These are phyloP conservation scores for Listronotus oregonensis DNA, from an alignment of 1,140 invertebrate species.

Conservation along the genomic window DNA sequence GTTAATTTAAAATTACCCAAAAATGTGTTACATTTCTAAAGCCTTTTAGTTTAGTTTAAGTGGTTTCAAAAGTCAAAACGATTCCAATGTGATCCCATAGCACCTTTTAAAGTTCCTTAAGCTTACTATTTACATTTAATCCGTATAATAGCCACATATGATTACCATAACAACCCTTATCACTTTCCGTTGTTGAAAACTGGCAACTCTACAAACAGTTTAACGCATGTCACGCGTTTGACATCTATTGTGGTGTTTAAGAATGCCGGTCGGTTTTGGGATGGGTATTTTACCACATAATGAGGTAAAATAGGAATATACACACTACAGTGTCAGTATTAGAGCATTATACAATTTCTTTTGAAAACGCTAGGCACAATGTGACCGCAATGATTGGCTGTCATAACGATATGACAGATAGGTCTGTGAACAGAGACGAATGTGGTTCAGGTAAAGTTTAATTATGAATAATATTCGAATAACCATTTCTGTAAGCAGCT, in stretches of 20 bases:
- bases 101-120: slow-evolving; percentile 11
- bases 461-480: slow-evolving; percentile 16
- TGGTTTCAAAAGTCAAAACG: slow-evolving; percentile 5
- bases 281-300: slow-evolving; percentile 31
- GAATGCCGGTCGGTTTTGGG: slow-evolving; percentile 13
- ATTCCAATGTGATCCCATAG: background rate
- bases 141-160: slow-evolving; percentile 12
- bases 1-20: no score
- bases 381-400: slow-evolving; percentile 29
- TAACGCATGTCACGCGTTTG: slow-evolving; percentile 34
- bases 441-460: slow-evolving; percentile 31
- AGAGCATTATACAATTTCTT: slow-evolving; percentile 22
- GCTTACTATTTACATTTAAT: slow-evolving; percentile 17
- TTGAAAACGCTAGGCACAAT: slow-evolving; percentile 9
- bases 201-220: slow-evolving; percentile 37
- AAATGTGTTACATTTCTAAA: no score
- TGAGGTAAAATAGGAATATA: slow-evolving; percentile 22
- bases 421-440: slow-evolving; percentile 20
- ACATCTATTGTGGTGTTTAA: slow-evolving; percentile 24
- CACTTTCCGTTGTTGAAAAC: slow-evolving; percentile 31
- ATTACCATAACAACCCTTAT: slow-evolving; percentile 30
- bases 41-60: no score
- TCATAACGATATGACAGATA: slow-evolving; percentile 33
- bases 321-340: slow-evolving; percentile 14
- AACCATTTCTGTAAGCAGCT: slow-evolving; percentile 4